These are phyloP conservation scores for Matsumyia berberina DNA, from an alignment of 2,888 invertebrate genomes.

Conservation along the genomic window DNA sequence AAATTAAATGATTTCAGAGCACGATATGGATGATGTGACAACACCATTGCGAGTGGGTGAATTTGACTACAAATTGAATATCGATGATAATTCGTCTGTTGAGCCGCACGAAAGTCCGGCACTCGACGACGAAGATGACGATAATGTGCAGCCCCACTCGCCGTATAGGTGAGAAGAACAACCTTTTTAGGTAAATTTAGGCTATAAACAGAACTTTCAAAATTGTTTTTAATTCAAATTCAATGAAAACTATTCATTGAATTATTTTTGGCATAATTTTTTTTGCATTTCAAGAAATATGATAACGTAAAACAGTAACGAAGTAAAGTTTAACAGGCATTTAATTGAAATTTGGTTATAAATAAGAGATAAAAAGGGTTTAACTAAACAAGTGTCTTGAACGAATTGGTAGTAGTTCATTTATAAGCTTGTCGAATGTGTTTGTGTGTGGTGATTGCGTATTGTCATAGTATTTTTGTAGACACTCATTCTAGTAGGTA, in stretches of 20 bases:
- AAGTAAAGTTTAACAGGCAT: not conserved
- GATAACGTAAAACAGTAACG: constrained; percentile 24
- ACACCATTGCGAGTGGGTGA: constrained; percentile 83
- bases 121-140: constrained; percentile 79
- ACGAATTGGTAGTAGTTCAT: constrained; percentile 48
- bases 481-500: too few species aligned
- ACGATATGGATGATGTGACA: constrained; percentile 83
- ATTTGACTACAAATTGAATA: constrained; percentile 82
- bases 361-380: constrained; percentile 1
- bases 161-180: constrained; percentile 83
- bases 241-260: constrained; percentile 35
- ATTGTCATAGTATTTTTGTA: not conserved
- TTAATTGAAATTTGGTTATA: constrained; percentile 35
- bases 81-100: constrained; percentile 82
- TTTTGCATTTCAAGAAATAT: constrained; percentile 30
- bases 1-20: constrained; percentile 75
- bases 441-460: constrained; percentile 2
- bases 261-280: constrained; percentile 41
- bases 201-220: constrained; percentile 78
- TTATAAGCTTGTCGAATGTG: not conserved
- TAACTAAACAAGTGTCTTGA: constrained; percentile 33
- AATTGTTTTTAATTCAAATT: constrained; percentile 68
- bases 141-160: constrained; percentile 82
- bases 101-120: constrained; percentile 82
- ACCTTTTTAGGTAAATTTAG: constrained; percentile 81